Conservation (phyloP, 1,140 invertebrate species). For the Tachypleus tridentatus region DNA sequence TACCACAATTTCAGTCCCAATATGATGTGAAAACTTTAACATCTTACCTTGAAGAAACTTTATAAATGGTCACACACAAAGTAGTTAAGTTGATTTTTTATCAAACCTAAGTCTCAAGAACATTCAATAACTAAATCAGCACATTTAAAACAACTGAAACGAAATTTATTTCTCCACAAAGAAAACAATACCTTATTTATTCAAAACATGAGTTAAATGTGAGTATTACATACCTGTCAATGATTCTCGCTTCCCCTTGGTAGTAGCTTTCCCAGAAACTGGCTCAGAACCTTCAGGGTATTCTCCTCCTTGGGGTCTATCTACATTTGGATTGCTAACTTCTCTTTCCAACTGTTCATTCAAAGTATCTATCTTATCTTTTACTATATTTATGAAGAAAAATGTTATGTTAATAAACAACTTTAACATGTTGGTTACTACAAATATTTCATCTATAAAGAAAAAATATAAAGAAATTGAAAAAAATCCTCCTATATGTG, state of each 20-base stretch:
- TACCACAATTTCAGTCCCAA: too few relatives aligned
- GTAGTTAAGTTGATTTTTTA: too few relatives aligned
- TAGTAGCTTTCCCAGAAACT: conserved; percentile 6
- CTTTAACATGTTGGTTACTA: background rate
- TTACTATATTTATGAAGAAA: conserved; percentile 47
- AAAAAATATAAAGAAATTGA: too few relatives aligned
- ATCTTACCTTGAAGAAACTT: too few relatives aligned
- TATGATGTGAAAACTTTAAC: too few relatives aligned
- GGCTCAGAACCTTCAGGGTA: conserved; percentile 12
- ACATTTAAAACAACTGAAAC: background rate
- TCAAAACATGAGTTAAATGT: too few relatives aligned
- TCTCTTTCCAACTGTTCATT: conserved; percentile 64
- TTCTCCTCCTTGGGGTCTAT: conserved; percentile 3
- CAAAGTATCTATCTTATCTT: conserved; percentile 72
- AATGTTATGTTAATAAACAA: background rate
- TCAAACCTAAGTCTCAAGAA: background rate
- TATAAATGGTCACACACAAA: too few relatives aligned
- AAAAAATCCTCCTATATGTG: too few relatives aligned
- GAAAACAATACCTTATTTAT: too few relatives aligned
- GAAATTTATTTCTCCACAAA: too few relatives aligned
- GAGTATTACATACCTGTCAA: conserved; percentile 8
- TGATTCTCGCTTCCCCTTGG: conserved; percentile 17
- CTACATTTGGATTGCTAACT: conserved; percentile 31
- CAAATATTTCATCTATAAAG: too few relatives aligned
- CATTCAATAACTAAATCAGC: background rate